Base-by-base conservation (phyloP, 2,113 vertebrate genomes). In the Struthio camelus region DNA sequence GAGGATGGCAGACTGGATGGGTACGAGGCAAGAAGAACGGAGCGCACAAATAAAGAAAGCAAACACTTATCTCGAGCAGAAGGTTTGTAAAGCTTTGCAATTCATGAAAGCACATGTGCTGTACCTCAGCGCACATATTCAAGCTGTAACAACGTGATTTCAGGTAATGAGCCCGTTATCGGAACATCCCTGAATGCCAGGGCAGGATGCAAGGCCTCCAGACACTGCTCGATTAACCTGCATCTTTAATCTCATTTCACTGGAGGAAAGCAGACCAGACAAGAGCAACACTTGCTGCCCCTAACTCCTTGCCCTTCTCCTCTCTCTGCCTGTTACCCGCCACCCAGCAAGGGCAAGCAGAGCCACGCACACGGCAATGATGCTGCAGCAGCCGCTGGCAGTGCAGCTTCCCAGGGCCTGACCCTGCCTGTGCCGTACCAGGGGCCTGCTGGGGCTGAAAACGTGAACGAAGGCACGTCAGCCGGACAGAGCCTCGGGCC, bases 41-140 rank as follows among this genome's bases (percentile, higher is more conserved):
- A 58, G 90, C 72, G 81, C 64, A 34, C 20, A 91, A 91, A 93
- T 42, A 89, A 92, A 81, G 82, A 40, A 91, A 95, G 76, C 54
- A 92, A 92, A 92, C 84, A 40, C 48, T 89, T 80, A 66, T 28
- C 78, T 8, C 3, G 6, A 85, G 48, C 90, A 87, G 88, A 86
- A 95, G 72, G 79, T 93, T 79, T 90, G 67, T 42, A 94, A 91
- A 94, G 85, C 44, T 87, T 92, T 69, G 70, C 59, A 90, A 46
- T 66, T 81, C 81, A 83, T 5, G 5, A 82, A 93, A 94, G 56
- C 76, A 40, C 23, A 76, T 46, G 59, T 80, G 25, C 71, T 80
- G 25, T 67, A 80, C 72, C 76, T 85, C 34, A 61, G 65, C 16
- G 18, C 44, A 9, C 3, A 46, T 54, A 73, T 67, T 91, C 90